Evolutionary conservation across 2,113 vertebrate species (phyloP).

Genomic region (Clarias gariepinus): DNA sequence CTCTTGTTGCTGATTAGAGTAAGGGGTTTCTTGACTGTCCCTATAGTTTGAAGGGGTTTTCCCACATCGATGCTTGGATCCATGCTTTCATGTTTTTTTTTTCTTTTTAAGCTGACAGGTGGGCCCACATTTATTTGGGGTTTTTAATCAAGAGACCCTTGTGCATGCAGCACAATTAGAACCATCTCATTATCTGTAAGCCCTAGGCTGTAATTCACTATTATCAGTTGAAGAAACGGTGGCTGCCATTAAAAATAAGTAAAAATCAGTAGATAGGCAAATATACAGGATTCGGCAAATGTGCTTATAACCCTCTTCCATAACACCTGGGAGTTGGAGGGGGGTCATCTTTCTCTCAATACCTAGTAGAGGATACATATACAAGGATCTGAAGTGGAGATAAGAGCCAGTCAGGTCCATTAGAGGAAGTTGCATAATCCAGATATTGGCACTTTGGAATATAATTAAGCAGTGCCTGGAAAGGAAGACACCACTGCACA

Average conservation of each 20-base stretch:
- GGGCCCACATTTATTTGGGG: too few species aligned
- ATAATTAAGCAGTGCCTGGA: background rate
- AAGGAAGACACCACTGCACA: background rate
- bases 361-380: background rate
- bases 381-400: background rate
- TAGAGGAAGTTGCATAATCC: background rate
- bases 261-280: background rate
- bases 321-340: background rate
- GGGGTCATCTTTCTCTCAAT: background rate
- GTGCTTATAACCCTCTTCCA: background rate
- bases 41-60: background rate
- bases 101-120: background rate
- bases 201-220: background rate
- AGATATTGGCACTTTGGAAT: background rate
- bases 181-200: background rate
- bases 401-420: background rate
- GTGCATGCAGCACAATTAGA: background rate
- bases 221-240: background rate
- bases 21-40: background rate
- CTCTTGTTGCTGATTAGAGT: background rate
- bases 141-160: background rate
- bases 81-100: background rate
- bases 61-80: background rate
- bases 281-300: background rate
- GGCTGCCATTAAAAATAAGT: background rate